Evolutionary conservation across 2,113 vertebrate species (phyloP).

Genomic region (Coreoperca whiteheadi): DNA sequence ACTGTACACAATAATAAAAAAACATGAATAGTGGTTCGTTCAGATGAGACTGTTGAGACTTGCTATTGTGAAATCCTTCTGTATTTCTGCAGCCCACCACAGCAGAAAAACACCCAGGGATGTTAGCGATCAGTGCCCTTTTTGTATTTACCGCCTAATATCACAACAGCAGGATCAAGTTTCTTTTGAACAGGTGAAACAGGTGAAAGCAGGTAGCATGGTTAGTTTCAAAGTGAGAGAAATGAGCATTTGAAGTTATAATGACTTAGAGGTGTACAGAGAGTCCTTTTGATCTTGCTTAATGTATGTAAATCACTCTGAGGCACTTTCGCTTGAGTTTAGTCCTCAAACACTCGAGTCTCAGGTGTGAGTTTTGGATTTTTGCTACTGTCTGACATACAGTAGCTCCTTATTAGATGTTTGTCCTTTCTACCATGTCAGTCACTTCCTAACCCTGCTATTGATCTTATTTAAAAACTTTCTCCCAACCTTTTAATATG

Average conservation of each 20-base stretch:
- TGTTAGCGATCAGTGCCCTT: background rate
- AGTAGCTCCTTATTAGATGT: constrained; percentile 11
- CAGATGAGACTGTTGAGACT: background rate
- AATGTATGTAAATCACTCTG: constrained; percentile 66
- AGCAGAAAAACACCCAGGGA: constrained; percentile 2
- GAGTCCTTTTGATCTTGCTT: constrained; percentile 59
- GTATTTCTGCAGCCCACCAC: background rate
- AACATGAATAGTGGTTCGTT: background rate
- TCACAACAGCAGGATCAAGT: constrained; percentile 4
- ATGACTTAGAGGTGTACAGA: constrained; percentile 51
- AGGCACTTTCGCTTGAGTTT: constrained; percentile 46
- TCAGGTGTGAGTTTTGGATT: constrained; percentile 28
- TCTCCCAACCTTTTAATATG: background rate
- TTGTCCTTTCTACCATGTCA: constrained; percentile 14
- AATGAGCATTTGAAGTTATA: constrained; percentile 49
- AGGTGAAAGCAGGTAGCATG: constrained; percentile 22
- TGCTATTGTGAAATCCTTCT: background rate
- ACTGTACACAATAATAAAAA: constrained; percentile 29
- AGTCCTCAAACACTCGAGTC: constrained; percentile 43
- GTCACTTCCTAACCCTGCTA: constrained; percentile 14
- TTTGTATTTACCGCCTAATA: constrained; percentile 6
- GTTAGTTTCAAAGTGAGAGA: constrained; percentile 49
- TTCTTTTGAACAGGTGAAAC: constrained; percentile 12
- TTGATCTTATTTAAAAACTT: constrained; percentile 28
- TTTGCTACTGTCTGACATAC: constrained; percentile 20